phyloP scores from a whole-genome alignment of 2,888 invertebrate genomes.

The Xanthostigma xanthostigma region DNA sequence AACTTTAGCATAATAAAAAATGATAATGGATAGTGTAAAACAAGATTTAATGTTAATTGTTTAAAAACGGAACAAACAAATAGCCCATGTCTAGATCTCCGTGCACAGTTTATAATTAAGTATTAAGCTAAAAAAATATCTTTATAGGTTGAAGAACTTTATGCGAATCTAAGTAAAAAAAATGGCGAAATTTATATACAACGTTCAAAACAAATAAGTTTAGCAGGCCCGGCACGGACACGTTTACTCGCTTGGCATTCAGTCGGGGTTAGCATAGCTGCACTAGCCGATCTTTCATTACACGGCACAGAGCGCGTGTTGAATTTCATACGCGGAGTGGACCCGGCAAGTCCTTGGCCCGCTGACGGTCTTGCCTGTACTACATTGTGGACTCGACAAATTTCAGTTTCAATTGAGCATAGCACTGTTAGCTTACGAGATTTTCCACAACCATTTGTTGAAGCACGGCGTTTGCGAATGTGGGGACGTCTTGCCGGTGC shows the following conservation, averaged over 20 bases:
- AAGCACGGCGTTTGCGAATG: constrained; percentile 66
- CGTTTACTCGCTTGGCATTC: constrained; percentile 79
- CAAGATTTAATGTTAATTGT: too few species aligned
- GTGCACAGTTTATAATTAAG: too few species aligned
- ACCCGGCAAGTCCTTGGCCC: constrained; percentile 83
- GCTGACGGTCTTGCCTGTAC: constrained; percentile 78
- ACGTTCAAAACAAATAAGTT: constrained; percentile 53
- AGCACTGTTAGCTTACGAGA: constrained; percentile 86
- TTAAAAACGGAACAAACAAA: too few species aligned
- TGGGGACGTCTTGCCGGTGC: constrained; percentile 87
- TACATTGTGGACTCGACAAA: constrained; percentile 84
- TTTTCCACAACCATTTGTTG: constrained; percentile 86
- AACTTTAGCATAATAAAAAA: too few species aligned
- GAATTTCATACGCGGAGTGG: constrained; percentile 61
- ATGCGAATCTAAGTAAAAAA: constrained; percentile 71
- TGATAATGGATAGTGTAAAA: too few species aligned
- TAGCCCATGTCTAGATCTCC: too few species aligned
- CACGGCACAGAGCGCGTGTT: constrained; percentile 69
- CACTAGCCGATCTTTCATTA: constrained; percentile 71
- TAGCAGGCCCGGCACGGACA: constrained; percentile 46
- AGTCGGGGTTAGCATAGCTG: constrained; percentile 48
- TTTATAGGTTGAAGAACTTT: constrained; percentile 53
- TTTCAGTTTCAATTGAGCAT: constrained; percentile 65
- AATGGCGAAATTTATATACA: constrained; percentile 95
- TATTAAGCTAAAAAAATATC: too few species aligned